Base-by-base conservation (phyloP, 2,888 invertebrate genomes). In the Lithosia quadra region DNA sequence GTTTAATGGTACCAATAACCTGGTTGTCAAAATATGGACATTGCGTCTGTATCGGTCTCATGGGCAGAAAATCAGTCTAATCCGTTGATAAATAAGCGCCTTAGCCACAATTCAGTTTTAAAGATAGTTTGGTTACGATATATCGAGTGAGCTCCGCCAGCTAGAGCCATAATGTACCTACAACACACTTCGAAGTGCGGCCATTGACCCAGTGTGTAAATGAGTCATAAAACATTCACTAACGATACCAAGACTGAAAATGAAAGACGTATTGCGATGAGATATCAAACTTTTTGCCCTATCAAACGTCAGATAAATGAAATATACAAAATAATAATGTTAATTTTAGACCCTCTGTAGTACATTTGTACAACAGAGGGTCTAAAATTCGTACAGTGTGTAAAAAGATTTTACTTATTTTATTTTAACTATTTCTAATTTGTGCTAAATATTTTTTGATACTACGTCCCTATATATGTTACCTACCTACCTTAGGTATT, bases 201-300 rank as follows among this genome's bases (percentile, higher is more conserved):
- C n/a, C 49, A 49, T 1, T 49, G 49, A 49, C 49, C 49, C 49
- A n/a, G 49, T 49, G 49, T 49, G n/a, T 49, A 49, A 49, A 49
- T 49, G 49, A 49, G 49, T 49, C 49, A 49, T 49, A 49, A 49
- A 49, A 49, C 22, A 56, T 24, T 56, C 56, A 24, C 24, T 56
- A 24, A 49, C 49, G 49, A 11, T n/a, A 49, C 18, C 28, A 56
- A 56, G n/a, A 9, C n/a, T 1, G 49, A 49, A 49, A 49, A 49
- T 49, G 49, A 49, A 49, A 49, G 49, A 36, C 36, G 36, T 60
- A 56, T 60, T 34, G n/a, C n/a, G 49, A 49, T 9, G 18, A 49
- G 8, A 9, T 34, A 49, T 49, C 2, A 18, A 8, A 15, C 7
- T 43, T 43, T 39, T 7, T 18, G 18, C 18, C 18, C 43, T 43